These are phyloP conservation scores for Characodon lateralis DNA, from an alignment of 2,797 vertebrate species.

Conservation along the genomic window DNA sequence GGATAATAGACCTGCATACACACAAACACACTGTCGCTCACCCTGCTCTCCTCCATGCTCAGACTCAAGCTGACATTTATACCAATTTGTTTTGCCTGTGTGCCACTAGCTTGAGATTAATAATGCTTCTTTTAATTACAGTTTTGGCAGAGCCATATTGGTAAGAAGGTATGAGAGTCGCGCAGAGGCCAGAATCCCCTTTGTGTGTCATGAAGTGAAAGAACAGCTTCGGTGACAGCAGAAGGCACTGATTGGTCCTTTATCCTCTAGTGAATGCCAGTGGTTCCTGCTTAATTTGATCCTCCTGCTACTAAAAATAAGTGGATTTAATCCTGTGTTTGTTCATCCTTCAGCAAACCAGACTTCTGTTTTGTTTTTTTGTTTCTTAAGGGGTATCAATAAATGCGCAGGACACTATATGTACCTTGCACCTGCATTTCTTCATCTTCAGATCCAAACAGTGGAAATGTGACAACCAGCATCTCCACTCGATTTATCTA, in stretches of 20 bases:
- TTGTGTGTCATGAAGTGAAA: slow-evolving; percentile 62
- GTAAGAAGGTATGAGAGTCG: slow-evolving; percentile 57
- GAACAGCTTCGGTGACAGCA: slow-evolving; percentile 27
- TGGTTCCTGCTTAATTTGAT: slow-evolving; percentile 3
- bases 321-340: background rate
- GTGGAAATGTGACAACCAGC: background rate
- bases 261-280: slow-evolving; percentile 55
- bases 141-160: slow-evolving; percentile 62
- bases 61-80: slow-evolving; percentile 62
- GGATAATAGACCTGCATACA: slow-evolving; percentile 59
- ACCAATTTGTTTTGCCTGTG: slow-evolving; percentile 63
- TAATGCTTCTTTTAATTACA: slow-evolving; percentile 76
- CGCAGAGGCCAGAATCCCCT: slow-evolving; percentile 51
- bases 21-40: slow-evolving; percentile 17
- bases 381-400: too few relatives aligned
- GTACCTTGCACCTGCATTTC: too few relatives aligned
- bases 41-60: slow-evolving; percentile 32
- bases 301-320: background rate
- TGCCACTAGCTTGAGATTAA: slow-evolving; percentile 76
- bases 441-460: too few relatives aligned
- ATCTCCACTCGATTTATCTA: background rate
- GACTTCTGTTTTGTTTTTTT: background rate
- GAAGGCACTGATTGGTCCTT: slow-evolving; percentile 48
- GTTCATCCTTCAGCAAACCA: background rate
- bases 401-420: too few relatives aligned